These are phyloP conservation scores for Bujurquina vittata DNA, from an alignment of 2,113 vertebrate genomes.

Conservation along the genomic window DNA sequence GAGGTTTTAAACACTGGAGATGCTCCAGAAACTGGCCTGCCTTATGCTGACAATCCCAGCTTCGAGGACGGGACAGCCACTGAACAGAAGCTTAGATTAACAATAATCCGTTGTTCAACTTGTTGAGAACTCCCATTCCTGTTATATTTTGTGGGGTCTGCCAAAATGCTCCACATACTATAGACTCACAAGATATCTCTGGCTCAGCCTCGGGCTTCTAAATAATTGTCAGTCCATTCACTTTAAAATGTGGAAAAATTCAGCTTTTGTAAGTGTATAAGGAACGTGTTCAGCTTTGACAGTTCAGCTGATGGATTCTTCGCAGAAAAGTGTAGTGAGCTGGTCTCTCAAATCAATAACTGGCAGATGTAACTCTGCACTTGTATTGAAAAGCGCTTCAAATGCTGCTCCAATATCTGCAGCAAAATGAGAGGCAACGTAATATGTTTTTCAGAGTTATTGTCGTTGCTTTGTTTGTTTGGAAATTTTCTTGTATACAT, in stretches of 20 bases:
- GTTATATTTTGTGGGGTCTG: constrained; percentile 23
- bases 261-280: neutral
- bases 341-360: neutral
- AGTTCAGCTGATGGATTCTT: neutral
- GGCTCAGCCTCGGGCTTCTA: neutral
- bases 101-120: constrained; percentile 66
- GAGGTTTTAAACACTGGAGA: constrained; percentile 26
- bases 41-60: constrained; percentile 54
- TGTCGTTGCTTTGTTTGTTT: constrained; percentile 40
- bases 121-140: constrained; percentile 54
- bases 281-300: neutral
- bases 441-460: constrained; percentile 31
- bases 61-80: constrained; percentile 63
- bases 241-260: neutral
- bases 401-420: constrained; percentile 19
- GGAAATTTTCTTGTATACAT: constrained; percentile 45
- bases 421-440: constrained; percentile 6
- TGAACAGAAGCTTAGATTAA: constrained; percentile 74
- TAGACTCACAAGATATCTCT: neutral
- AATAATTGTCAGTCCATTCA: neutral
- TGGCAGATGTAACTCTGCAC: constrained; percentile 1
- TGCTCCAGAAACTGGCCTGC: constrained; percentile 39
- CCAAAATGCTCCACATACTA: neutral
- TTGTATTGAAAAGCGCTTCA: constrained; percentile 21
- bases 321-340: neutral